Evolutionary conservation across 2,113 vertebrate genomes (phyloP).

Genomic region (Apeltes quadracus): DNA sequence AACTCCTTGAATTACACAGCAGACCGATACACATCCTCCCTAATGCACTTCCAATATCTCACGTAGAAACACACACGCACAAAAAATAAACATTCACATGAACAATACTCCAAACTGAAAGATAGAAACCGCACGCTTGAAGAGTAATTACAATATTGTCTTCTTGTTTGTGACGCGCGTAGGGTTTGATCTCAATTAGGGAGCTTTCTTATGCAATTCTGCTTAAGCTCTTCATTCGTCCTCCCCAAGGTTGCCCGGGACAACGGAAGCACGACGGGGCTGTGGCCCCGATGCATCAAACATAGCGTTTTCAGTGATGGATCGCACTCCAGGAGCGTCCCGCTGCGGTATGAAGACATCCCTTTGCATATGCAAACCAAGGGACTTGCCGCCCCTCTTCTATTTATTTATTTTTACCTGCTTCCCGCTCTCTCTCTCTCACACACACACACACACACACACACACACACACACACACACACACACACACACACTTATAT

Average conservation of each 20-base stretch:
- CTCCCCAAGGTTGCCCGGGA: slow-evolving; percentile 54
- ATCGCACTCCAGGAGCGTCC: slow-evolving; percentile 31
- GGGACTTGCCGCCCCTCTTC: not conserved
- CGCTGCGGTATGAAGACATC: slow-evolving; percentile 10
- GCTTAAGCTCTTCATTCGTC: slow-evolving; percentile 40
- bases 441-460: not conserved
- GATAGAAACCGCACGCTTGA: slow-evolving; percentile 53
- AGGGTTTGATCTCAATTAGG: slow-evolving; percentile 65
- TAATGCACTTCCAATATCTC: slow-evolving; percentile 61
- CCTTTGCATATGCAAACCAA: slow-evolving; percentile 39
- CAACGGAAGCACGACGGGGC: slow-evolving; percentile 7
- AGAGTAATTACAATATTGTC: slow-evolving; percentile 65
- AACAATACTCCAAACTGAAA: slow-evolving; percentile 58
- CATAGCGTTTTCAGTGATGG: slow-evolving; percentile 25
- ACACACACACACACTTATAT: not conserved
- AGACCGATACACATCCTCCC: slow-evolving; percentile 68
- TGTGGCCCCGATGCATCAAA: slow-evolving; percentile 30
- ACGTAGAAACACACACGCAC: not conserved
- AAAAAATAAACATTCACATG: slow-evolving; percentile 26
- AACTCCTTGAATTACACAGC: slow-evolving; percentile 69
- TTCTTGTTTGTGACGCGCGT: slow-evolving; percentile 59
- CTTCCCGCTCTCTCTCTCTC: not conserved
- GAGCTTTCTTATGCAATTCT: slow-evolving; percentile 33
- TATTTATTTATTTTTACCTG: slow-evolving; percentile 14
- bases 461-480: not conserved